These are phyloP conservation scores for Agapornis roseicollis DNA, from an alignment of 2,113 vertebrate genomes.

Conservation along the genomic window DNA sequence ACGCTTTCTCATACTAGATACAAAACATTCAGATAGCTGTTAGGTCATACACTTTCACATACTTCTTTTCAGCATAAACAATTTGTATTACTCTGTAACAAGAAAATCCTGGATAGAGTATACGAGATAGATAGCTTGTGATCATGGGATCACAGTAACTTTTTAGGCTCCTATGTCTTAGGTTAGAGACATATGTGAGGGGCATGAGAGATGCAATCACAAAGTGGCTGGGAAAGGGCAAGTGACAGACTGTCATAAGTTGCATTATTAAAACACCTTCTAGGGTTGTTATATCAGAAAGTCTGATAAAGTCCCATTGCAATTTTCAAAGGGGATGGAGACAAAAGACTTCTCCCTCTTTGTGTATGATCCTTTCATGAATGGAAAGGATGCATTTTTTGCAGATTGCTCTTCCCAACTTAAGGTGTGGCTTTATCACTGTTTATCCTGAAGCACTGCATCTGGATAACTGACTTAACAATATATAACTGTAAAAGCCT, in stretches of 20 bases:
- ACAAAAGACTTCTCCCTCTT: not conserved
- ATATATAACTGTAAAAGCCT: not conserved
- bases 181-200: not conserved
- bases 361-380: not conserved
- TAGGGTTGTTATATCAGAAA: not conserved
- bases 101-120: not conserved
- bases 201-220: not conserved
- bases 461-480: not conserved
- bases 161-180: not conserved
- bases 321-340: not conserved
- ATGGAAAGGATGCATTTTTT: not conserved
- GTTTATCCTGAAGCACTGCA: not conserved
- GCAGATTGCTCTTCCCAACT: not conserved
- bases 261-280: not conserved
- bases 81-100: not conserved
- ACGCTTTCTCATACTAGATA: not conserved
- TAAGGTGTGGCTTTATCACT: not conserved
- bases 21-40: not conserved
- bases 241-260: not conserved
- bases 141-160: not conserved
- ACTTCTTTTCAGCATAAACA: not conserved
- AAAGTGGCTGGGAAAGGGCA: not conserved
- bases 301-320: not conserved
- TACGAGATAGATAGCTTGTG: not conserved
- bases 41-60: not conserved